Base-by-base conservation (phyloP, 2,888 invertebrate genomes). In the Ennomos fuscantarius region DNA sequence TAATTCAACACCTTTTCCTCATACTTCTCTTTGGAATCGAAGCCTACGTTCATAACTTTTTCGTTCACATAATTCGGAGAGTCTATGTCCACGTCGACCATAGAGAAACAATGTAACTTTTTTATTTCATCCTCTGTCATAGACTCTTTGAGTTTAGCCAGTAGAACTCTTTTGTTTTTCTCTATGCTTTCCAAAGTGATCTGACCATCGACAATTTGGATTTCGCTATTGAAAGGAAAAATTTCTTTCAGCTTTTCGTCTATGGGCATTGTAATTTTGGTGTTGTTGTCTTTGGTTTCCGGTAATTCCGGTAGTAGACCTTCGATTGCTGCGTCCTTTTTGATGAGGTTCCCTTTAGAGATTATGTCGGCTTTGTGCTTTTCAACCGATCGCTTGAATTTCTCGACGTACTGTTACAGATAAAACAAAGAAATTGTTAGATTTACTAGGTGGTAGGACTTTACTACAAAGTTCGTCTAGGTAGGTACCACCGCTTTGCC, bases 41-140 rank as follows among this genome's bases (percentile, higher is more conserved):
- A 92, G 0, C 90, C 90, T 0, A 91, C 80, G 50, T 91, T 89
- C 0, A 69, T 75, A 0, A 88, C 40, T 36, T 86, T 87, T 34
- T 89, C 89, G 47, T 89, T 87, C 0, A 87, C 81, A 37, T 85
- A 87, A 40, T 63, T 66, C 0, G 84, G 72, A 0, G 83, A 73
- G 50, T 90, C 91, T 9, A 91, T 87, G 55, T 92, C 78, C 0
- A 92, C 79, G 54, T 93, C 92, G 15, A 77, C 77, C 92, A 93
- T 92, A n/a, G 90, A 88, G 66, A 92, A 93, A 56, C 92, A 92
- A 15, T 84, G 83, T 32, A 89, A 50, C 10, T 83, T 84, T 53
- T 79, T 79, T 13, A 86, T 66, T 40, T 87, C 82, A 0, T 82
- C 83, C 1, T 60, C 43, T 0, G 75, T 37, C 41, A 87, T 43